Evolutionary conservation across 2,888 invertebrate genomes (phyloP).

Genomic region (Perizoma flavofasciatum): DNA sequence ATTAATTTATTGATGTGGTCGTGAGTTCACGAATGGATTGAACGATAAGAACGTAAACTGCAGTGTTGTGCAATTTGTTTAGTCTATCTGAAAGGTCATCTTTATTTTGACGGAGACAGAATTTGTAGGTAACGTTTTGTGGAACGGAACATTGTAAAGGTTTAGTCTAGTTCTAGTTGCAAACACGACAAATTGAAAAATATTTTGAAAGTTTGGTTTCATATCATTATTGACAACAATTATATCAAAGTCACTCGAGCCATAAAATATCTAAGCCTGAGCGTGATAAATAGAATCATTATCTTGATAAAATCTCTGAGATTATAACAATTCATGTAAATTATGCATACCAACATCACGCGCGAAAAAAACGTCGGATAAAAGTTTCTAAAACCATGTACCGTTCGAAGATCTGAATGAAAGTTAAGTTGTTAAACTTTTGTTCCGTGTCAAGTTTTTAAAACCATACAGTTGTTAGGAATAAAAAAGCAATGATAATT

Average conservation of each 20-base stretch:
- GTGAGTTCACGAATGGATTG: conserved; percentile 14
- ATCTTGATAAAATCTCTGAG: conserved; percentile 3
- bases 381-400: conserved; percentile 16
- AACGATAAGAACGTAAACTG: conserved; percentile 13
- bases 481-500: conserved; percentile 15
- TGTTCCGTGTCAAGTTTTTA: conserved; percentile 6
- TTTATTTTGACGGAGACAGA: neutral
- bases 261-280: neutral
- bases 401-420: conserved; percentile 16
- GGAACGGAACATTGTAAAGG: no score
- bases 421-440: conserved; percentile 17
- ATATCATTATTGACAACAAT: neutral
- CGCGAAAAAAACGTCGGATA: conserved; percentile 11
- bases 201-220: no score
- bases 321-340: conserved; percentile 18
- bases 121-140: no score
- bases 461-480: conserved; percentile 7
- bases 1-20: conserved; percentile 13
- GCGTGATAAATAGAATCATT: neutral
- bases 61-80: conserved; percentile 11
- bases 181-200: no score
- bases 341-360: conserved; percentile 15
- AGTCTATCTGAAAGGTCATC: neutral
- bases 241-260: neutral
- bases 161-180: no score